Conservation (phyloP, 1,140 invertebrate species). For the Lasaia peninsularis region DNA sequence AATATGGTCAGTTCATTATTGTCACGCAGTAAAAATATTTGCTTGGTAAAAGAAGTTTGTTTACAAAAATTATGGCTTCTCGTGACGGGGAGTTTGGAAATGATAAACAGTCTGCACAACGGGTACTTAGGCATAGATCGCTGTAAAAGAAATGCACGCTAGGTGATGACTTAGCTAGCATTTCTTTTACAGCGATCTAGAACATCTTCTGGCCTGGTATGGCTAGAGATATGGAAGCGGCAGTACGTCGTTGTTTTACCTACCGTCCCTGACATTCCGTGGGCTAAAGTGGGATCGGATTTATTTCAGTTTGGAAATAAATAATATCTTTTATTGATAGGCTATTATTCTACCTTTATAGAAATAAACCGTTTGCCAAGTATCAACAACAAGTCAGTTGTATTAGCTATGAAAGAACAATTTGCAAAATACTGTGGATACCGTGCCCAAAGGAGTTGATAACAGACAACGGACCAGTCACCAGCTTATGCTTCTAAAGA, state of each 20-base stretch:
- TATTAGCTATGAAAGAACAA: slow-evolving; percentile 18
- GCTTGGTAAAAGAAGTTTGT: too few species aligned
- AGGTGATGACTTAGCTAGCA: too few species aligned
- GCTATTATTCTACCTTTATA: slow-evolving; percentile 21
- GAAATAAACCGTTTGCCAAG: slow-evolving; percentile 10
- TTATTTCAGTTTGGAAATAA: slow-evolving; percentile 35
- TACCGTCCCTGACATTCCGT: slow-evolving; percentile 36
- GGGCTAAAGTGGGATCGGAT: slow-evolving; percentile 45
- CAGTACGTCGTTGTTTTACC: slow-evolving; percentile 32
- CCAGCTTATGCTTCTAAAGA: slow-evolving; percentile 6
- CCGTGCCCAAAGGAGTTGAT: too few species aligned
- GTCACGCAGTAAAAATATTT: too few species aligned
- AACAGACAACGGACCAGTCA: too few species aligned
- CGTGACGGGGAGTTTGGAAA: too few species aligned
- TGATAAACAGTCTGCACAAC: slow-evolving; percentile 49
- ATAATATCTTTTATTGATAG: slow-evolving; percentile 30
- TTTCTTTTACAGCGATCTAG: too few species aligned
- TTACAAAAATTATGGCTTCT: too few species aligned
- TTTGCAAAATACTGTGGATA: too few species aligned
- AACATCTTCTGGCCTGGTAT: slow-evolving; percentile 57
- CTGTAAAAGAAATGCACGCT: slow-evolving; percentile 43
- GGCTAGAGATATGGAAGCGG: slow-evolving; percentile 39
- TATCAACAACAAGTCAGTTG: slow-evolving; percentile 12
- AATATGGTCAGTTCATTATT: too few species aligned
- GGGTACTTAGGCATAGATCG: slow-evolving; percentile 38